These are phyloP conservation scores for Plectrocnemia conspersa DNA, from an alignment of 1,140 invertebrate genomes.

Conservation along the genomic window DNA sequence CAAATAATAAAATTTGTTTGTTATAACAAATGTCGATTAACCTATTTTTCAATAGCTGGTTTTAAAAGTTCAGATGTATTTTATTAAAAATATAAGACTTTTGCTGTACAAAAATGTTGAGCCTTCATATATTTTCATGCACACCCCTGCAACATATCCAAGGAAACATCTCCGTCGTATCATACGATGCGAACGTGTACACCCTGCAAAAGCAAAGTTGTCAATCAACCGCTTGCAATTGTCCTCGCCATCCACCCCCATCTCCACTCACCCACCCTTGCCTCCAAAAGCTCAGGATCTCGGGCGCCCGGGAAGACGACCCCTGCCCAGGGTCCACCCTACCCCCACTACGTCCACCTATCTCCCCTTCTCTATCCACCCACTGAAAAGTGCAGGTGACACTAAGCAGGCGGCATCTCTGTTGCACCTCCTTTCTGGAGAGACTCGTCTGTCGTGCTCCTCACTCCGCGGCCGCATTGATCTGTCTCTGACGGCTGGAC, in stretches of 20 bases:
- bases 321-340: neutral
- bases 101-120: no score
- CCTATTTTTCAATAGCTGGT: no score
- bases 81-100: no score
- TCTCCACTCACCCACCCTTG: neutral
- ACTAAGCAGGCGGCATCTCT: constrained; percentile 11
- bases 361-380: neutral
- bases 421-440: constrained; percentile 8
- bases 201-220: no score
- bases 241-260: constrained; percentile 9
- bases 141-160: no score
- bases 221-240: constrained; percentile 9
- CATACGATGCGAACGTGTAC: no score
- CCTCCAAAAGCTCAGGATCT: neutral
- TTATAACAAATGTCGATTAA: no score
- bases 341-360: neutral
- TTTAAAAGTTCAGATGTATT: no score
- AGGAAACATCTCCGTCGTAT: no score
- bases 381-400: constrained; percentile 25
- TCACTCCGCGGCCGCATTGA: constrained; percentile 29
- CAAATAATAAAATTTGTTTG: no score
- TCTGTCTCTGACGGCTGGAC: constrained; percentile 30
- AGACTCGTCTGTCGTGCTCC: constrained; percentile 7
- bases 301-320: neutral
- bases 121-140: no score